phyloP scores from a whole-genome alignment of 2,113 vertebrate genomes.

The Aptenodytes forsteri region DNA sequence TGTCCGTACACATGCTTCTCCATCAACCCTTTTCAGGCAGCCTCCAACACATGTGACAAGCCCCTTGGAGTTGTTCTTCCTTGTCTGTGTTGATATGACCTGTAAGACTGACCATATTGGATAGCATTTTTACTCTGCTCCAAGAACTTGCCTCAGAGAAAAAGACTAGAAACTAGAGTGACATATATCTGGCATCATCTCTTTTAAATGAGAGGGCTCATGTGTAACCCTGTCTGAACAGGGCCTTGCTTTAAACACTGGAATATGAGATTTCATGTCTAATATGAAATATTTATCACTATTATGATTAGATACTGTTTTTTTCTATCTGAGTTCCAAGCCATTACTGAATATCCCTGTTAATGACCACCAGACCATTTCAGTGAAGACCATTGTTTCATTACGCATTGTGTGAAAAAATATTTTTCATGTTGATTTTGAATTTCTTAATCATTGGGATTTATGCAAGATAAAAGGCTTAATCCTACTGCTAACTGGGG shows the following conservation, averaged over 20 bases:
- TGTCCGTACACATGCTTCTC: rapidly evolving
- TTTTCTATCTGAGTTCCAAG: background rate
- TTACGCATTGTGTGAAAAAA: background rate
- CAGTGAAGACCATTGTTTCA: background rate
- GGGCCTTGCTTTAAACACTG: background rate
- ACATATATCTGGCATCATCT: background rate
- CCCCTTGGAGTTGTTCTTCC: background rate
- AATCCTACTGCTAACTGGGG: background rate
- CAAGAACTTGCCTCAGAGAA: background rate
- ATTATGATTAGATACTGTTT: too few relatives aligned
- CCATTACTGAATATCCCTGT: background rate
- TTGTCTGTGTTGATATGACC: background rate
- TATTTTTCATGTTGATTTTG: background rate
- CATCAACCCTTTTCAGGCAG: background rate
- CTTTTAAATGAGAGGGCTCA: background rate
- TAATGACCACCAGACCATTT: background rate
- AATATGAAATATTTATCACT: background rate
- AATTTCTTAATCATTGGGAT: background rate
- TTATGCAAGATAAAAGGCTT: background rate
- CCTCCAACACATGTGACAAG: background rate
- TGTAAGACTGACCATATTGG: background rate
- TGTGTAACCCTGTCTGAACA: background rate
- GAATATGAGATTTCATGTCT: background rate
- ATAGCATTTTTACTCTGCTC: background rate
- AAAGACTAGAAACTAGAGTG: background rate